Evolutionary conservation across 2,113 vertebrate genomes (phyloP), one percentile per base, ranked within the genome.

Genomic region (Solea solea): DNA sequence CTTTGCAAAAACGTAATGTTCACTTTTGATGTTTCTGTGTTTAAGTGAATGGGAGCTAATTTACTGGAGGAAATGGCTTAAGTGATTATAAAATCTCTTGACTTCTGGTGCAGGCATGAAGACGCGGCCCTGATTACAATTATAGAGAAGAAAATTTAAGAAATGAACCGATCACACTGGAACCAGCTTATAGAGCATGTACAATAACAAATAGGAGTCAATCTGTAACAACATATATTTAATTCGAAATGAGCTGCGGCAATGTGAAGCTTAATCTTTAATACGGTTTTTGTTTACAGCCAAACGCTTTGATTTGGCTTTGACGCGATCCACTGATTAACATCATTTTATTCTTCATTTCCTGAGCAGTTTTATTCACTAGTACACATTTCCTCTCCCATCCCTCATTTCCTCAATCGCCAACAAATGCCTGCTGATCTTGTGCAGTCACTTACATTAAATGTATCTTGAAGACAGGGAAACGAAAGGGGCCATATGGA

Each of bases 401-500:
- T 27, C 42, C 42, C 27, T 45, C 45, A 54, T 16, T 67, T 51
- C 16, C 16, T 68, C 59, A 49, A 46, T 44, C 49, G 50, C 54
- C 44, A 53, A 41, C 54, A 66, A 62, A 51, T 14, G 4, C 13
- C 1, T 41, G 51, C 61, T 27, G 13, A 59, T 51, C 71, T 53
- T 60, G 55, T 70, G 15, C 9, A 39, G 34, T 34, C 74, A 15
- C 62, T 48, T 56, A 72, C 67, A 73, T 53, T 55, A 66, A 69
- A 81, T 5, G 40, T 52, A 65, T 64, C 57, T 69, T 0, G 9
- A 51, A 72, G 62, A 74, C 51, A 41, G 40, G 59, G 42, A 4
- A 59, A 55, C 64, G 50, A 34, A 81, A 74, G 46, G 16, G 61
- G 41, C 48, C 53, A 39, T 42, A 3, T 63, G 63, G 64, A 82